These are phyloP conservation scores for Gavia stellata DNA, from an alignment of 2,113 vertebrate genomes.

Conservation along the genomic window DNA sequence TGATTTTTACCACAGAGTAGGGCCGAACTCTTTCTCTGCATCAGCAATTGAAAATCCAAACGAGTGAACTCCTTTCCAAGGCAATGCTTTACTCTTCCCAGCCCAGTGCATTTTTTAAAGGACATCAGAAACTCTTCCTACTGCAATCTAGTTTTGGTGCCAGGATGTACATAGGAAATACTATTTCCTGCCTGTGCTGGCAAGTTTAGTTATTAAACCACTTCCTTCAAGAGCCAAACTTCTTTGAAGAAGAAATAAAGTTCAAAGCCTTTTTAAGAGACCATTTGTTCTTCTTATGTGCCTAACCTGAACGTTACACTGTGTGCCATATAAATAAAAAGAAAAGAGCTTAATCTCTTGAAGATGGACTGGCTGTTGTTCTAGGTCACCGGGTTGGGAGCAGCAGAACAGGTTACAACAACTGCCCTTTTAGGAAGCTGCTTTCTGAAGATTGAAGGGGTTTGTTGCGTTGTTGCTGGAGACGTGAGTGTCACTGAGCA, in stretches of 20 bases:
- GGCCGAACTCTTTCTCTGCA: background rate
- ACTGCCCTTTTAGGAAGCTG: background rate
- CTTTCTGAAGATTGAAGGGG: background rate
- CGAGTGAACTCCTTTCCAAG: background rate
- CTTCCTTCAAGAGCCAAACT: conserved; percentile 47
- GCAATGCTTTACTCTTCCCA: background rate
- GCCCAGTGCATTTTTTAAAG: background rate
- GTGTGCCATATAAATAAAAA: background rate
- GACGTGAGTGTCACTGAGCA: background rate
- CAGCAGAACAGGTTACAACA: background rate
- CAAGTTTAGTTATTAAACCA: conserved; percentile 59
- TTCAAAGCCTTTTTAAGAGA: conserved; percentile 63
- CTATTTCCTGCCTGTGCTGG: conserved; percentile 54
- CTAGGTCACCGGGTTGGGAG: background rate
- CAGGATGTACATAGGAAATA: conserved; percentile 53
- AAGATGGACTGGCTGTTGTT: conserved; percentile 3
- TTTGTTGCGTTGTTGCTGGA: background rate
- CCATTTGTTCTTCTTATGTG: conserved; percentile 58
- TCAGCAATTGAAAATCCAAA: background rate
- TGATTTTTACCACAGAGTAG: background rate
- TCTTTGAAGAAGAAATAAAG: conserved; percentile 66
- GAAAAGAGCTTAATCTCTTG: conserved; percentile 8
- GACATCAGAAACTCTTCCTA: conserved; percentile 38
- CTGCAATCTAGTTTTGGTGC: conserved; percentile 20
- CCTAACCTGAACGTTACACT: conserved; percentile 14